Evolutionary conservation across 1,140 invertebrate species (phyloP), one percentile per base, ranked within the genome.

Genomic region (Lucilia sericata): DNA sequence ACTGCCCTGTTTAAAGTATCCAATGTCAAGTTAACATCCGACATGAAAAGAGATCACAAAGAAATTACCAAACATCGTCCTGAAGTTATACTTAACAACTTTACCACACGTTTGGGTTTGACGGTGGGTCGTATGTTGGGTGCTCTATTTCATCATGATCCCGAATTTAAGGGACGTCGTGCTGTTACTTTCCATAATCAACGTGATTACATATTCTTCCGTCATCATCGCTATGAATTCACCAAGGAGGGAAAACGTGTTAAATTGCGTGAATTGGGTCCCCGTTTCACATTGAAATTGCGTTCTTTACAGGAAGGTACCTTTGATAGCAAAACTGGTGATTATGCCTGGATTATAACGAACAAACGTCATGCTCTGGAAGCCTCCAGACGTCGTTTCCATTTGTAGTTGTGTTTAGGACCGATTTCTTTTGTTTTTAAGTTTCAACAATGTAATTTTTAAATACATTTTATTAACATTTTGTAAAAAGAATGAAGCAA

Each of bases 171-270:
- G 87, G 98, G 98, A 2, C 93, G 98, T 19, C 93, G 98, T 86
- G 98, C 95, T 3, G 97, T 98, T 17, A 99, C 99, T 17, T 99
- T 99, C 91, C 99, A 99, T 91, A 99, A 99, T 93, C 99, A 99
- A 91, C 93, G 99, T 85, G 99, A 99, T 93, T 99, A 98, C 88
- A 98, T 99, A 88, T 99, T 99, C 92, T 99, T 99, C 88, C 94
- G 99, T 82, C 98, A 99, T 92, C 98, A 99, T 91, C 95, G 97
- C 85, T 99, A 99, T 91, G 96, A 98, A 88, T 99, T 99, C 91
- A 95, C 96, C 87, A 94, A 95, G 89, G 94, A 95, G 85, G 95
- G 94, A 13, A 95, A 96, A 87, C 95, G 94, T 86, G 96, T 96
- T 1, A 96, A 94, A 85, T 92, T 99, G n/a, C 94, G 96, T 84